A percentile compares a stretch with the other conserved stretches of the same genome.
Conservation (phyloP, 2,888 invertebrate species). For the Microplitis manilae region DNA sequence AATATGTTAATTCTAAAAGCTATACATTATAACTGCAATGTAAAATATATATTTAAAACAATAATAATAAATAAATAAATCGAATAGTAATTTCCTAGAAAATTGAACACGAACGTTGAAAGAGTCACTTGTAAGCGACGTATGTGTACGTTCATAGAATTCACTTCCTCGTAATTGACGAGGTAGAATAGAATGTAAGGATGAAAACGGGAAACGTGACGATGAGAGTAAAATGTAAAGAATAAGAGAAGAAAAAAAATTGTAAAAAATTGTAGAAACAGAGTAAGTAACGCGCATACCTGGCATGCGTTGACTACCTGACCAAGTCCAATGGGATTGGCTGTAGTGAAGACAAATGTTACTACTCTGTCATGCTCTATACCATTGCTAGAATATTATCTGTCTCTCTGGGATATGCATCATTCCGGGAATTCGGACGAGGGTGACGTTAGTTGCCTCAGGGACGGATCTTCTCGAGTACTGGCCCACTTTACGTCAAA, state of each 20-base stretch:
- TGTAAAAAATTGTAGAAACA: conserved; percentile 7
- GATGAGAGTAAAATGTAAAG: background rate
- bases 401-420: conserved; percentile 17
- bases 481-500: background rate
- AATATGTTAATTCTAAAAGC: background rate
- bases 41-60: background rate
- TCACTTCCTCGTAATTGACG: conserved; percentile 18
- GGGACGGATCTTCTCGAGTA: conserved; percentile 6
- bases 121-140: background rate
- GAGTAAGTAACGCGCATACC: conserved; percentile 14
- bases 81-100: background rate
- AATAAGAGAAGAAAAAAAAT: background rate
- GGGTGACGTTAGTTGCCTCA: conserved; percentile 20
- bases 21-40: background rate
- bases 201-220: conserved; percentile 13
- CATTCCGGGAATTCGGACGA: conserved; percentile 24
- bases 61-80: background rate
- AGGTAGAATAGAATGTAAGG: background rate
- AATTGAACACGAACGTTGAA: background rate
- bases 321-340: conserved; percentile 30
- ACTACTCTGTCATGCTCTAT: background rate
- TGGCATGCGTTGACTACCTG: conserved; percentile 27
- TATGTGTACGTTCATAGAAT: conserved; percentile 1
- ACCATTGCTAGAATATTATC: conserved; percentile 11
- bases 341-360: conserved; percentile 22